phyloP scores from a whole-genome alignment of 2,113 vertebrate species.

The Beaufortia kweichowensis region DNA sequence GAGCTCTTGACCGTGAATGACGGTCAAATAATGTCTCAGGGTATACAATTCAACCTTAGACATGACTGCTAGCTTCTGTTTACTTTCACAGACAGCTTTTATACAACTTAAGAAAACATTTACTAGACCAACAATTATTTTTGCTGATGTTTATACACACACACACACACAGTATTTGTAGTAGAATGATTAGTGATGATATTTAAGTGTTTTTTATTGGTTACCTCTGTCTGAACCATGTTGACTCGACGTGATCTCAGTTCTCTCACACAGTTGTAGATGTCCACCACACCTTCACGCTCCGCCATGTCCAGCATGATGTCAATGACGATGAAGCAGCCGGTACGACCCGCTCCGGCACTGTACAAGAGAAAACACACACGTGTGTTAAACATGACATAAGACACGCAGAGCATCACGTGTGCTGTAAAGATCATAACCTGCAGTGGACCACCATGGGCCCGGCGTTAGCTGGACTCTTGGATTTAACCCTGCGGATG shows the following conservation, averaged over 20 bases:
- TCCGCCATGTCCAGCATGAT: conserved; percentile 99
- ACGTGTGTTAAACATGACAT: background rate
- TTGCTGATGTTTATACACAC: too few relatives aligned
- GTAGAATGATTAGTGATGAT: too few relatives aligned
- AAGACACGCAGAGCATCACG: background rate
- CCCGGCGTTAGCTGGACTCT: conserved; percentile 86
- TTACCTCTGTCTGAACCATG: conserved; percentile 98
- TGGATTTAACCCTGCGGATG: conserved; percentile 90
- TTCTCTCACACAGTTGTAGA: conserved; percentile 95
- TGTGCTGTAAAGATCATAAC: conserved; percentile 57
- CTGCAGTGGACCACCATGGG: conserved; percentile 91
- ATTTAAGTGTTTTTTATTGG: too few relatives aligned
- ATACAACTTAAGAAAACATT: too few relatives aligned
- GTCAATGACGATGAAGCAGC: conserved; percentile 97
- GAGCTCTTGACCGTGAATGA: conserved; percentile 23
- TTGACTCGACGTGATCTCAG: conserved; percentile 92
- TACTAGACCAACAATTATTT: too few relatives aligned
- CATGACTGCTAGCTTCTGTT: background rate
- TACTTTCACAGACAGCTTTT: background rate
- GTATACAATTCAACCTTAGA: background rate
- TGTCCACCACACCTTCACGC: conserved; percentile 95
- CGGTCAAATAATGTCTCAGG: conserved; percentile 33
- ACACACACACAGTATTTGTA: too few relatives aligned
- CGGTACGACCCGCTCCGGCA: conserved; percentile 92
- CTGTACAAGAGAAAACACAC: conserved; percentile 61